phyloP scores from a whole-genome alignment of 2,113 vertebrate genomes.

The Sarotherodon lohbergeri region DNA sequence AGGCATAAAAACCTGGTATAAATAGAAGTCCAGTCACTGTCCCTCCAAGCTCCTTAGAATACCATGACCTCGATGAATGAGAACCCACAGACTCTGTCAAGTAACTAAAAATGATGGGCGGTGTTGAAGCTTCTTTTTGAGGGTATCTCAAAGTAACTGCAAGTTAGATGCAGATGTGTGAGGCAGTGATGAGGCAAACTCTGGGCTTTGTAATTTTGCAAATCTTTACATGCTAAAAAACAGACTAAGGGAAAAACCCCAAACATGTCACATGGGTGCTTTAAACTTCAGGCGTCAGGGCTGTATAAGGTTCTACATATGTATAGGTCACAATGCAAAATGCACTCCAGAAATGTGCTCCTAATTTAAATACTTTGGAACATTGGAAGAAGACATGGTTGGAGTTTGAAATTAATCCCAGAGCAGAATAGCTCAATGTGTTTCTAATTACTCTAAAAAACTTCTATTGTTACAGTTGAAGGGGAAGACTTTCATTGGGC shows the following conservation, averaged over 20 bases:
- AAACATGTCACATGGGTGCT: background rate
- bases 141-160: background rate
- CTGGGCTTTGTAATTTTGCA: background rate
- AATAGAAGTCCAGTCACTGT: background rate
- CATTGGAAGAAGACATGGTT: background rate
- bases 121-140: background rate
- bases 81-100: background rate
- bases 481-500: slow-evolving; percentile 8
- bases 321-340: background rate
- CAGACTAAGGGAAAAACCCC: background rate
- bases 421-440: slow-evolving; percentile 18
- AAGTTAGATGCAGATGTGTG: rapidly evolving
- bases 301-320: background rate
- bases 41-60: background rate
- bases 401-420: slow-evolving; percentile 19
- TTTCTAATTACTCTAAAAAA: slow-evolving; percentile 31
- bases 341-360: slow-evolving; percentile 31
- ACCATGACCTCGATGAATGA: background rate
- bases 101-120: background rate
- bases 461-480: slow-evolving; percentile 19
- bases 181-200: background rate
- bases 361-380: slow-evolving; percentile 33
- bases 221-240: background rate
- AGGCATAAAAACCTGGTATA: background rate
- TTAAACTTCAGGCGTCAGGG: background rate